Percentiles rank a stretch among this genome's conserved stretches.
phyloP scores from a whole-genome alignment of 2,888 invertebrate species.

The Euplagia quadripunctaria region DNA sequence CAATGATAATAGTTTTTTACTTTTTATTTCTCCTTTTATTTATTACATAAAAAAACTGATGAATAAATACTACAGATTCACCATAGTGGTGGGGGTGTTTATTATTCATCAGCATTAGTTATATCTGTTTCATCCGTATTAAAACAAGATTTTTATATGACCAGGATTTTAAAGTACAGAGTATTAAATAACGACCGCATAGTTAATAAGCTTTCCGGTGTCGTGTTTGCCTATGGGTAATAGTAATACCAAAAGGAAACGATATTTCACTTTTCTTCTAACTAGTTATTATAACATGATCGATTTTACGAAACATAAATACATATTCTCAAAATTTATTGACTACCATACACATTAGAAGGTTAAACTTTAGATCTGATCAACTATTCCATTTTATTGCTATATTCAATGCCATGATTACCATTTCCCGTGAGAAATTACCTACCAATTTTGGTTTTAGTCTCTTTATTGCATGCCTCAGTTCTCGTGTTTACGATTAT shows the following conservation, averaged over 20 bases:
- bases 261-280: conserved; percentile 30
- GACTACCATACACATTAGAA: conserved; percentile 45
- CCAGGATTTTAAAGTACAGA: too few species aligned
- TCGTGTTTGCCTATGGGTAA: conserved; percentile 27
- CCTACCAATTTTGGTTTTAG: conserved; percentile 38
- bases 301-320: conserved; percentile 30
- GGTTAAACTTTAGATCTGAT: conserved; percentile 34
- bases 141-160: neutral
- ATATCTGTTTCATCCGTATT: neutral
- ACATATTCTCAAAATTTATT: conserved; percentile 32
- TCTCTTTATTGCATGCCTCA: conserved; percentile 35
- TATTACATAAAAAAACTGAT: too few species aligned
- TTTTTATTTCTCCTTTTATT: too few species aligned
- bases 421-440: conserved; percentile 58
- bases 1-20: neutral
- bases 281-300: conserved; percentile 25
- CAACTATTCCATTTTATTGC: conserved; percentile 49
- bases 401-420: conserved; percentile 35
- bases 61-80: too few species aligned
- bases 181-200: neutral
- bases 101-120: too few species aligned
- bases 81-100: too few species aligned
- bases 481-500: conserved; percentile 44
- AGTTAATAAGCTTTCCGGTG: neutral
- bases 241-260: conserved; percentile 25